A percentile compares a stretch with the other conserved stretches of the same genome.
phyloP scores from a whole-genome alignment of 2,797 vertebrate species.

The Mus spretus region DNA sequence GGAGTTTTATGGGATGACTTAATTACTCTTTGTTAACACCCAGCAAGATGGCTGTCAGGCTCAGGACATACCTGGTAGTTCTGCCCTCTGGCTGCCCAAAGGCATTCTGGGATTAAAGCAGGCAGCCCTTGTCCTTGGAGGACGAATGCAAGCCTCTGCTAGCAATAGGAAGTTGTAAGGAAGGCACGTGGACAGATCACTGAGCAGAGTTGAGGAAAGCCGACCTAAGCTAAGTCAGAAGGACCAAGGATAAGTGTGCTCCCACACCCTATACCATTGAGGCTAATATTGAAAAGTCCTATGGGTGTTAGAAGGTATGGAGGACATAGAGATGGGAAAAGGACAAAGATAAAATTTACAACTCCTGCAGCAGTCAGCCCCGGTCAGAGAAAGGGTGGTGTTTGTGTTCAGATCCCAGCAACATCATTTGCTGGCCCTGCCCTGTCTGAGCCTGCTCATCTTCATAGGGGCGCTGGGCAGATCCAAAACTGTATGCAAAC shows the following conservation, averaged over 20 bases:
- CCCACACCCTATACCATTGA: neutral
- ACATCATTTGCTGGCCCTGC: neutral
- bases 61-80: neutral
- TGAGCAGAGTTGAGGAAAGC: neutral
- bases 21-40: conserved; percentile 59
- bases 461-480: neutral
- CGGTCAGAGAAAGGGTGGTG: neutral
- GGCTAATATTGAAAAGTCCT: neutral
- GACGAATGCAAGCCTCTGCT: neutral
- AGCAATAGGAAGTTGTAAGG: neutral
- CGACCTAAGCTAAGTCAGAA: neutral
- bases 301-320: neutral
- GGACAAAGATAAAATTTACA: neutral
- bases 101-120: conserved; percentile 47
- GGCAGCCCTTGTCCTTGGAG: neutral
- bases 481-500: neutral
- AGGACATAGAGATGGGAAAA: neutral
- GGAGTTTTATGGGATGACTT: conserved; percentile 62
- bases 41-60: conserved; percentile 66
- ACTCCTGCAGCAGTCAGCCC: neutral
- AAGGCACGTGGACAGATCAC: neutral
- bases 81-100: conserved; percentile 7
- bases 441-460: neutral
- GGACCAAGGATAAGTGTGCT: neutral
- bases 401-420: neutral